Evolutionary conservation across 2,888 invertebrate genomes (phyloP), one percentile per base, ranked within the genome.

Genomic region (Caradrina kadenii): DNA sequence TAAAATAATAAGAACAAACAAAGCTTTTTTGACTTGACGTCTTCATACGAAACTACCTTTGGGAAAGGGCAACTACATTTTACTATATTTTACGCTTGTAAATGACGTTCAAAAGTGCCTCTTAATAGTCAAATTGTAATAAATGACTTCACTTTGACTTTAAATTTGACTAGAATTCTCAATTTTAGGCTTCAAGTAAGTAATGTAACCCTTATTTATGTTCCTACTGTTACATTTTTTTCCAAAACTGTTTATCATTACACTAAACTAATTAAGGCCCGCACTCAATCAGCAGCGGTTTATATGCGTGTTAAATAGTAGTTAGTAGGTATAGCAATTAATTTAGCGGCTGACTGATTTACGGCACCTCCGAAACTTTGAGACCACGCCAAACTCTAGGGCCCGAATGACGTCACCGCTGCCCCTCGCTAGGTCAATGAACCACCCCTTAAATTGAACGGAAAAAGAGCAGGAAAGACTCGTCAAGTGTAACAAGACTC

Each of bases 291-390:
- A 74, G 58, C 31, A 52, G 66, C 72, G 56, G 59, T 70, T 68
- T 74, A 66, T 66, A 68, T 81, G 82, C 84, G 79, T 82, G 84
- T 75, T 76, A 68, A 76, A 64, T 59, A 74, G 69, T 69, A 76
- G 76, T 82, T 76, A 79, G 65, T 73, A 49, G 17, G 68, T 52
- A 58, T 31, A 45, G 73, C 69, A 69, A 82, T 82, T 84, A 82
- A 82, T 84, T 82, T 70, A 42, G 73, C 53, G 63, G 42, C 67
- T 65, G 82, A 69, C 82, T 84, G 84, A 84, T 84, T 82, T 82
- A 84, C 69, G 65, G 59, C 69, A 65, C 69, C 70, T 70, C 63
- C 48, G 64, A 69, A 73, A 77, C 73, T 83, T 73, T 72, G 72
- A 76, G 73, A 79, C 67, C 68, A 73, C 69, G 68, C 63, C 59